phyloP scores from a whole-genome alignment of 2,113 vertebrate species.

The Alethe diademata region DNA sequence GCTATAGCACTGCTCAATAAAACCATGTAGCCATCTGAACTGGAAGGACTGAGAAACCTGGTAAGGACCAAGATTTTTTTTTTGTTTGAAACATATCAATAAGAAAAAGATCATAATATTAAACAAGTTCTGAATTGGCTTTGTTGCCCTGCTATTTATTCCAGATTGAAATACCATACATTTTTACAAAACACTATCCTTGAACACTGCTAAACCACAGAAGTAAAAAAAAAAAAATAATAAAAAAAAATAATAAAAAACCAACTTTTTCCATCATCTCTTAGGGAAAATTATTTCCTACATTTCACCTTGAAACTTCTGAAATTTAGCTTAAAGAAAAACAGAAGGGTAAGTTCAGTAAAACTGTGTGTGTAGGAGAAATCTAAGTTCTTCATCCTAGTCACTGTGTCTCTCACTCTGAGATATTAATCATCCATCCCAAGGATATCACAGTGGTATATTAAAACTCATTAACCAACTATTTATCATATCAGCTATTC shows the following conservation, averaged over 20 bases:
- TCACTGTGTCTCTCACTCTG: neutral
- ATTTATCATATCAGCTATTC: neutral
- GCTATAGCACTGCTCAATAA: neutral
- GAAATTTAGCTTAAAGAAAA: neutral
- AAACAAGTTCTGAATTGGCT: neutral
- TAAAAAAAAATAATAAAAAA: no score
- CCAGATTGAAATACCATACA: neutral
- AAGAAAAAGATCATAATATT: neutral
- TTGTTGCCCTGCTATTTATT: neutral
- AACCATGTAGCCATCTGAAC: neutral
- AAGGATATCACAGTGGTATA: neutral
- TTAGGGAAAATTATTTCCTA: neutral
- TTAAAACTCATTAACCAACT: neutral
- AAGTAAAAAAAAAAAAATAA: neutral
- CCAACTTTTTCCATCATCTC: neutral
- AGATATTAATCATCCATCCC: neutral
- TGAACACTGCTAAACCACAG: neutral
- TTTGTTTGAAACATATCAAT: neutral
- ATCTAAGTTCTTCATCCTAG: neutral
- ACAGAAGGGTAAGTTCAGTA: neutral
- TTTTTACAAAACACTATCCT: neutral
- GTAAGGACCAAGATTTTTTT: neutral
- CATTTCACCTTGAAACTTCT: neutral
- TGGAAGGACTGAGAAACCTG: neutral
- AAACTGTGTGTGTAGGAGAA: neutral